Percentiles rank a stretch among this genome's conserved stretches.
These are phyloP conservation scores for Thymelicus acteon DNA, from an alignment of 2,888 invertebrate species.

Conservation along the genomic window DNA sequence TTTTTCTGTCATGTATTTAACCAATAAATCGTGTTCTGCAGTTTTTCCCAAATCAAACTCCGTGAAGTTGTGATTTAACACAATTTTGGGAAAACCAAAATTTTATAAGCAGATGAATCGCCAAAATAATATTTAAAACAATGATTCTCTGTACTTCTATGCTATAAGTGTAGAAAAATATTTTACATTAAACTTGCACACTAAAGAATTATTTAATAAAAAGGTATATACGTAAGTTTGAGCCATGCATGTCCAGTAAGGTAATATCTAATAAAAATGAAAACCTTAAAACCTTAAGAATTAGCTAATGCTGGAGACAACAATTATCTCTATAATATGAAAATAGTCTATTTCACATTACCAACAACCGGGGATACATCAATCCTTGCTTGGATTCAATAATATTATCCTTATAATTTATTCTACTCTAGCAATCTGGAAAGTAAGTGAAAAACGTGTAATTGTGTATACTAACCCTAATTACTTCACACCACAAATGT, in stretches of 20 bases:
- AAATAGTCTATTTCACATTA: constrained; percentile 20
- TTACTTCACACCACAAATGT: constrained; percentile 1
- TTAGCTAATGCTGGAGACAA: not conserved
- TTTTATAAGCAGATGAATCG: no score
- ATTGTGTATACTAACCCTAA: constrained; percentile 28
- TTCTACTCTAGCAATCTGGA: constrained; percentile 36
- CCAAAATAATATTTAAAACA: no score
- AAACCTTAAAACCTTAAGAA: not conserved
- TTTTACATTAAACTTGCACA: not conserved
- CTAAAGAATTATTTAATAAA: not conserved
- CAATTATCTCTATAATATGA: constrained; percentile 15
- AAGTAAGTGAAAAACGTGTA: constrained; percentile 30
- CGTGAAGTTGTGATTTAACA: no score
- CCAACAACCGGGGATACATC: constrained; percentile 28
- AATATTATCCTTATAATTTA: constrained; percentile 20
- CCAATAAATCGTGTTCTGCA: no score
- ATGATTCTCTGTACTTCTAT: no score
- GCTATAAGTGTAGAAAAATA: no score
- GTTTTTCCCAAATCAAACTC: no score
- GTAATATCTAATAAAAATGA: not conserved
- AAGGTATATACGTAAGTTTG: constrained; percentile 5
- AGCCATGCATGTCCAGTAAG: constrained; percentile 8
- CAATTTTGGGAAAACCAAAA: no score
- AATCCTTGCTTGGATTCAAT: constrained; percentile 16
- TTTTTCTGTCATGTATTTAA: no score